Percentiles rank a stretch among this genome's conserved stretches.
These are phyloP conservation scores for Drosophila rufa DNA, from an alignment of 1,140 invertebrate genomes.

Conservation along the genomic window DNA sequence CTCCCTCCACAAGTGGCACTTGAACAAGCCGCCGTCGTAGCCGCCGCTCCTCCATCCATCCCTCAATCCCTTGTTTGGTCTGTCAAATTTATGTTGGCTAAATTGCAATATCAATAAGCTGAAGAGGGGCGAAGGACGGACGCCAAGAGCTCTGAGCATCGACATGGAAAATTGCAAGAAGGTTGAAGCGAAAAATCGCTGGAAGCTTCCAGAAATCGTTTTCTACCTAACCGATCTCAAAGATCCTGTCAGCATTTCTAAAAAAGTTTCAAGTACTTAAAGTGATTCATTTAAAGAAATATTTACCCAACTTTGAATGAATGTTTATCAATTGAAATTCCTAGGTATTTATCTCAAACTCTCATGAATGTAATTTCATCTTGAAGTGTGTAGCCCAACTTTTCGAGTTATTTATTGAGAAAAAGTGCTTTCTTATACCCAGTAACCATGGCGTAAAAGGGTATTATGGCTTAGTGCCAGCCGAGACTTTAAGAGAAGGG, in stretches of 20 bases:
- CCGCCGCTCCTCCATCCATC: background rate
- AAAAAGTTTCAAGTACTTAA: background rate
- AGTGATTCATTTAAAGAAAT: too few species aligned
- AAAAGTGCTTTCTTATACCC: background rate
- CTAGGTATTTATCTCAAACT: background rate
- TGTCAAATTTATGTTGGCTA: conserved; percentile 62
- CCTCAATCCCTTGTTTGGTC: conserved; percentile 25
- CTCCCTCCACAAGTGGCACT: conserved; percentile 36
- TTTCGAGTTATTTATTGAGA: background rate
- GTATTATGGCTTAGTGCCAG: too few species aligned
- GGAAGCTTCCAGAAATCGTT: background rate
- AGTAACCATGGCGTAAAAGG: too few species aligned
- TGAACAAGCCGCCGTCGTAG: conserved; percentile 9
- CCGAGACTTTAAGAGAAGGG: too few species aligned
- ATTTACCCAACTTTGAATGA: background rate
- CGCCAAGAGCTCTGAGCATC: conserved; percentile 9
- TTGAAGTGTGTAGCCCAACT: too few species aligned
- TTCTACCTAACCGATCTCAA: background rate
- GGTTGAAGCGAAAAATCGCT: conserved; percentile 2
- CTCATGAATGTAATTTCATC: too few species aligned
- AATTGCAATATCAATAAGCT: conserved; percentile 75
- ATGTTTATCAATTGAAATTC: background rate
- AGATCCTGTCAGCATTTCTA: background rate
- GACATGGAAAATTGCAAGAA: conserved; percentile 13
- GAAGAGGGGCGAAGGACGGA: conserved; percentile 9